Conservation (phyloP, 2,797 vertebrate species). For the Sebastes nivosus region DNA sequence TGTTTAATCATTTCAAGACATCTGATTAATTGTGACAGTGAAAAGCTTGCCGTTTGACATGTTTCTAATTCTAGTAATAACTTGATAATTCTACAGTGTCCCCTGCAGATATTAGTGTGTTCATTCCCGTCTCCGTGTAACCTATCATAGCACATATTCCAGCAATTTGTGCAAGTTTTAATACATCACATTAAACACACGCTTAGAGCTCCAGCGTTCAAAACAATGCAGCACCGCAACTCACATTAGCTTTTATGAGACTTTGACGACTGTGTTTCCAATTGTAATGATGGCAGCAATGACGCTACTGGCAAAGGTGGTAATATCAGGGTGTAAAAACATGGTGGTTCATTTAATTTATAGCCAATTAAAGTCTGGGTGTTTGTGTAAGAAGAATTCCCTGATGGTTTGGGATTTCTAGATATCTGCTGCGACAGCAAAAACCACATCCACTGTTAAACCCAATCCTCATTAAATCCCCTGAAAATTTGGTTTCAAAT, state of each 20-base stretch:
- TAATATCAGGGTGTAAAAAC: constrained; percentile 21
- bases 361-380: constrained; percentile 9
- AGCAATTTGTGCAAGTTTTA: background rate
- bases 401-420: constrained; percentile 1
- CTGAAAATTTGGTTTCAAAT: background rate
- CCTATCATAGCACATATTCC: background rate
- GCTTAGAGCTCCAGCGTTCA: background rate
- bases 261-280: background rate
- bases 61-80: background rate
- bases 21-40: constrained; percentile 15
- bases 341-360: constrained; percentile 15
- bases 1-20: background rate
- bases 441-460: background rate
- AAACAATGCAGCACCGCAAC: background rate
- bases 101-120: background rate
- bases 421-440: background rate
- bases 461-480: background rate
- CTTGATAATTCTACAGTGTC: background rate
- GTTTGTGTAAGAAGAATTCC: constrained; percentile 13
- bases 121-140: background rate
- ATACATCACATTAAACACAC: constrained; percentile 23
- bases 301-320: background rate
- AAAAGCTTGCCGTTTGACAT: constrained; percentile 7
- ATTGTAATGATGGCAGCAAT: background rate
- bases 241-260: constrained; percentile 14